Percentiles rank a stretch among this genome's conserved stretches.
These are phyloP conservation scores for Cydia fagiglandana DNA, from an alignment of 1,140 invertebrate genomes.

Conservation along the genomic window DNA sequence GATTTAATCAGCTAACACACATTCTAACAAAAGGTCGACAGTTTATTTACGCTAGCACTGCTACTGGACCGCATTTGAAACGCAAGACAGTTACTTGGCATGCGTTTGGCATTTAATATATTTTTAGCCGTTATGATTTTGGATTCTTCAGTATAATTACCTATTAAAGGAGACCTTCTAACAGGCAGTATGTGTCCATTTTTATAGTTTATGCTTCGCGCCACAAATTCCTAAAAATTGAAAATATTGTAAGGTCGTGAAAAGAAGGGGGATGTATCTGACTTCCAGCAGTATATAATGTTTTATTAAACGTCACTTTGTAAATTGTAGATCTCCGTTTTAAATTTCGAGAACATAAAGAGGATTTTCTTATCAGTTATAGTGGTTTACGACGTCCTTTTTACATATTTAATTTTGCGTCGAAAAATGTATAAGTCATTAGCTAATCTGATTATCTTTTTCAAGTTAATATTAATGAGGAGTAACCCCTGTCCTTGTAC, in stretches of 20 bases:
- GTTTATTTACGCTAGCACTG: constrained; percentile 12
- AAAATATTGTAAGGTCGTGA: no score
- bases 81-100: constrained; percentile 12
- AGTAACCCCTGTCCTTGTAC: background rate
- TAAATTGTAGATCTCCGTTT: background rate
- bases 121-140: constrained; percentile 1
- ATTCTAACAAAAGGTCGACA: background rate
- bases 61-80: constrained; percentile 2
- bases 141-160: background rate
- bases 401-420: background rate
- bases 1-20: background rate
- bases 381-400: background rate
- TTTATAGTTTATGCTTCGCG: no score
- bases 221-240: no score
- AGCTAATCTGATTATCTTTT: constrained; percentile 2
- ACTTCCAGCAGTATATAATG: no score
- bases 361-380: background rate
- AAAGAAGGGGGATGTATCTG: no score
- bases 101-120: background rate
- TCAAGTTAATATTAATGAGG: background rate
- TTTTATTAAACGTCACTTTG: background rate
- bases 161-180: background rate
- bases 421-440: background rate
- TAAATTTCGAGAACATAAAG: background rate
- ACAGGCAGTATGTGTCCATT: background rate